Base-by-base conservation (phyloP, 2,888 invertebrate species). In the Erebia aethiops region DNA sequence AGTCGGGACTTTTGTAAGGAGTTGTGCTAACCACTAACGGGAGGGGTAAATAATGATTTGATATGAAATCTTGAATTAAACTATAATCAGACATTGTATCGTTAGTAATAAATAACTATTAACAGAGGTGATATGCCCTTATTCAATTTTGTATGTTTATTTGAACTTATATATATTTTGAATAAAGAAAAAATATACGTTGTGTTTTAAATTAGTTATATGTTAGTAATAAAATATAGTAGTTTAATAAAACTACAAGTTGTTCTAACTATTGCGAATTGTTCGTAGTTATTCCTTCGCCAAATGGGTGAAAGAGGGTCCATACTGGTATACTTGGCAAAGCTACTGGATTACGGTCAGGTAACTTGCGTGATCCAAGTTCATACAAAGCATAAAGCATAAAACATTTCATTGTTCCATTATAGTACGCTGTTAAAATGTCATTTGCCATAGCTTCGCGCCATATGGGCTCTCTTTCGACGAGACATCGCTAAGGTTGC, bases 271-370 rank as follows among this genome's bases (percentile, higher is more conserved):
- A 18, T 41, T 71, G 68, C 57, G 58, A 56, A 67, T 75, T 88
- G 80, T 90, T 90, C 88, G 81, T 92, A 93, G 92, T 85, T 85
- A 80, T 84, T 92, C 79, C 91, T 92, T 77, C 92, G 84, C 73
- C 87, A 90, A 90, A 90, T 92, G 91, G 91, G 91, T 85, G 92
- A 92, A 89, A 92, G 91, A 86, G 92, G 92, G 86, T 92, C 93
- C 83, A 82, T 88, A 75, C 87, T 93, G 85, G 90, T 90, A 85
- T 89, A 87, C 83, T 87, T 92, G 87, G 86, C 87, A 84, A 90
- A 87, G 86, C 82, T 91, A 76, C 87, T 87, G 91, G 90, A 91
- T 76, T 75, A 81, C 67, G 85, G 84, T 74, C 84, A 92, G 91
- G 92, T 92, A 91, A 90, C 78, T 79, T 65, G 77, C 71, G 75